Conservation (phyloP, 2,797 vertebrate genomes). For the Syndactyla subalaris region DNA sequence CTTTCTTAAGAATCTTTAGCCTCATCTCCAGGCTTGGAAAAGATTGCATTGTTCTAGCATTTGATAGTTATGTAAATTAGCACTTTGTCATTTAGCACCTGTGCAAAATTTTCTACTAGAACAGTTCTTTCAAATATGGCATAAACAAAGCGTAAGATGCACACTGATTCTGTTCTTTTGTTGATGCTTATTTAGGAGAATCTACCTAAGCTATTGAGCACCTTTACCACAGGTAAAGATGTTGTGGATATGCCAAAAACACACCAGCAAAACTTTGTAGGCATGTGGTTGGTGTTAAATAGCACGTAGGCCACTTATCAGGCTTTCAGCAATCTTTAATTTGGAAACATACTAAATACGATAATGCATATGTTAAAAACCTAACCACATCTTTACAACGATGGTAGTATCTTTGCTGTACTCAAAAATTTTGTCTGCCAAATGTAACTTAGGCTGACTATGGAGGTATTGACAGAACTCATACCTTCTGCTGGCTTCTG, state of each 20-base stretch:
- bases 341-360: background rate
- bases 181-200: background rate
- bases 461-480: constrained; percentile 48
- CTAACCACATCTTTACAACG: background rate
- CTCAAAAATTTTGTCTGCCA: background rate
- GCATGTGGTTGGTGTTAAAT: background rate
- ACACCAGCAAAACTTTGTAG: background rate
- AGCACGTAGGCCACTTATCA: background rate
- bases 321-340: background rate
- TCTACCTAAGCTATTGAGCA: background rate
- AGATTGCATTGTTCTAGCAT: constrained; percentile 47
- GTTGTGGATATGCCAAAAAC: background rate
- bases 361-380: background rate
- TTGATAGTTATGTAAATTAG: constrained; percentile 56
- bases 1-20: background rate
- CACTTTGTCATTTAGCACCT: constrained; percentile 48
- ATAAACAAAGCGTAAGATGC: constrained; percentile 13
- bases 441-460: constrained; percentile 27
- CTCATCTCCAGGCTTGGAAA: constrained; percentile 10
- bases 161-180: background rate
- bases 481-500: constrained; percentile 53
- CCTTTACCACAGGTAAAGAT: background rate
- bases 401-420: background rate
- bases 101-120: constrained; percentile 23
- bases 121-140: constrained; percentile 18